Base-by-base conservation (phyloP, 2,888 invertebrate species). In the Chorisops tibialis region DNA sequence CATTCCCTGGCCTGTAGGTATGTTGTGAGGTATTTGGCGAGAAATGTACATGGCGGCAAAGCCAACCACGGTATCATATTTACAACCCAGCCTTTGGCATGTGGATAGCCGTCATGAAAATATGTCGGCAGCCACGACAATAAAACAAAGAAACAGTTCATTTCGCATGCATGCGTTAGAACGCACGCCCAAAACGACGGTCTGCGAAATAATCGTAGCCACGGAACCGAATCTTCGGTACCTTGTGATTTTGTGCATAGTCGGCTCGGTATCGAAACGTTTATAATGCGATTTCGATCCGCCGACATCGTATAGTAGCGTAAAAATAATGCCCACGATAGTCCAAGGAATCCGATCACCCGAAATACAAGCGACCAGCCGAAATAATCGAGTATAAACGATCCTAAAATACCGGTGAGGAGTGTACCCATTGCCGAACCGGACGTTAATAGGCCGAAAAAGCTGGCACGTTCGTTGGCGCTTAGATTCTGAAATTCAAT, bases 101-200 rank as follows among this genome's bases (percentile, higher is more conserved):
- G 81, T 1, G 86, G 86, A 70, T 83, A 88, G 21, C 82, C 85
- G 69, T 88, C 88, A 70, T 86, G 84, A 71, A 88, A 88, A 73
- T 87, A 88, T 45, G 86, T 87, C 38, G 88, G 88, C 71, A 88
- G 77, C 88, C 88, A 88, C 9, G 86, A 87, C 43, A 88, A 77
- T 63, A 88, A 75, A 49, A 87, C 85, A 74, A 86, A 87, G 73
- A 86, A 88, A 68, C 86, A 85, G 74, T 87, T 87, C 74, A 86
- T 87, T 73, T 87, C 85, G 71, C 86, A 85, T 66, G 87, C 86
- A 72, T 88, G 87, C 48, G 86, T 86, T 64, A 86, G 73, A 4
- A 87, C 81, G 64, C 87, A 83, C n/a, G 88, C 85, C 87, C 87
- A 87, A 71, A 87, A 85, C 52, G 85, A 81, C 30, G 82, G 72